Percentiles rank a stretch among this genome's conserved stretches.
phyloP scores from a whole-genome alignment of 2,888 invertebrate species.

The Rhaphigaster nebulosa region DNA sequence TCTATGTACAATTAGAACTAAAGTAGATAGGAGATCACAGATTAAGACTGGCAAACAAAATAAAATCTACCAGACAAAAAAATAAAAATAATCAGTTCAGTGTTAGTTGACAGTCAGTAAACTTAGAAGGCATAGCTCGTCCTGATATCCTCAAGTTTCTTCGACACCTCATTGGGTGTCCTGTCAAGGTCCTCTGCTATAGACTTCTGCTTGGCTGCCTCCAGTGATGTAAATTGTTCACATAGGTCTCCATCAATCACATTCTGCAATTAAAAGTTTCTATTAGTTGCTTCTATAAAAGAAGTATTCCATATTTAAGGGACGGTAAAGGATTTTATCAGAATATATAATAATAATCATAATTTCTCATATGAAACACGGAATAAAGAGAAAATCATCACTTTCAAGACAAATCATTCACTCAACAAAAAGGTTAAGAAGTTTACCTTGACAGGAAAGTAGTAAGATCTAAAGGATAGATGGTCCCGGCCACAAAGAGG shows the following conservation, averaged over 20 bases:
- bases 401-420: not conserved
- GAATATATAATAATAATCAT: conserved; percentile 16
- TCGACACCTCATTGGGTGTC: conserved; percentile 96
- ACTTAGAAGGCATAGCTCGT: conserved; percentile 97
- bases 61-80: conserved; percentile 27
- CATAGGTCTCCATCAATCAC: conserved; percentile 99
- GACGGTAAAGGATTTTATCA: not conserved
- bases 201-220: conserved; percentile 92
- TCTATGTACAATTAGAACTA: conserved; percentile 31
- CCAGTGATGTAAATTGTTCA: conserved; percentile 98
- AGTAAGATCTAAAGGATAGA: conserved; percentile 95
- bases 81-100: not conserved
- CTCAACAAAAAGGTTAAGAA: not conserved
- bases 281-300: not conserved
- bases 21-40: conserved; percentile 30
- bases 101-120: not conserved
- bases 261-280: conserved; percentile 76
- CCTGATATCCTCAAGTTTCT: conserved; percentile 98
- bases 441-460: conserved; percentile 93
- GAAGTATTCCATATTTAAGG: not conserved
- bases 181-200: conserved; percentile 95
- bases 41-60: conserved; percentile 26
- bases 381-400: conserved; percentile 4
- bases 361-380: conserved; percentile 43
- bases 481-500: conserved; percentile 98